Evolutionary conservation across 1,140 invertebrate species (phyloP).

Genomic region (Phocides pigmalion): DNA sequence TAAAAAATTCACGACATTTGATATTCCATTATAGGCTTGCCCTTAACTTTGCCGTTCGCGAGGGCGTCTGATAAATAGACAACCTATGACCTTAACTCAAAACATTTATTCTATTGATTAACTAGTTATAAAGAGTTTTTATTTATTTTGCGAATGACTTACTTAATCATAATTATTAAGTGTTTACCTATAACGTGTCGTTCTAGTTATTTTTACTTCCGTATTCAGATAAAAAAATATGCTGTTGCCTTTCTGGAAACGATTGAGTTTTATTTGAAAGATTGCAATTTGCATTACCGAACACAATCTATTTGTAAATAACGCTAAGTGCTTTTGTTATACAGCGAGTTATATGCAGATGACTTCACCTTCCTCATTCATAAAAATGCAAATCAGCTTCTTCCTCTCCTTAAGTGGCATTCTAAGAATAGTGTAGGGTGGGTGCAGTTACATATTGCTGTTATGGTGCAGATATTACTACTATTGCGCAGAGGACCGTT

Average conservation of each 20-base stretch:
- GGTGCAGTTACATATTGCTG: conserved; percentile 53
- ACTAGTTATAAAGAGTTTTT: too few relatives aligned
- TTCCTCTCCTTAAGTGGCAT: conserved; percentile 77
- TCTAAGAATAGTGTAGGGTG: conserved; percentile 75
- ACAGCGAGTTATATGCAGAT: conserved; percentile 45
- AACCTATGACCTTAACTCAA: too few relatives aligned
- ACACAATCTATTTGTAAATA: conserved; percentile 6
- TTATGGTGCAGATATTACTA: conserved; percentile 34
- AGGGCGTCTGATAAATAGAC: too few relatives aligned
- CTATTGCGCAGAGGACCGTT: conserved; percentile 29
- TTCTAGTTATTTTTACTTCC: too few relatives aligned
- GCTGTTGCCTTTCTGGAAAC: too few relatives aligned
- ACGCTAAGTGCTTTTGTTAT: conserved; percentile 12
- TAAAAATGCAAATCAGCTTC: conserved; percentile 81
- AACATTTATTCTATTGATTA: too few relatives aligned
- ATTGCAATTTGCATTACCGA: background rate
- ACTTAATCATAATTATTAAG: too few relatives aligned
- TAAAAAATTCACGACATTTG: background rate
- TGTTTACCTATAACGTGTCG: too few relatives aligned
- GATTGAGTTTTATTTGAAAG: background rate
- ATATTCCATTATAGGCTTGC: background rate
- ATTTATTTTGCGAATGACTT: too few relatives aligned
- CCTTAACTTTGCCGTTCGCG: too few relatives aligned
- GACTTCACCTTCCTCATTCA: conserved; percentile 75
- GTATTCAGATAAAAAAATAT: too few relatives aligned